phyloP scores from a whole-genome alignment of 2,113 vertebrate genomes.

The Dipodomys ordii region DNA sequence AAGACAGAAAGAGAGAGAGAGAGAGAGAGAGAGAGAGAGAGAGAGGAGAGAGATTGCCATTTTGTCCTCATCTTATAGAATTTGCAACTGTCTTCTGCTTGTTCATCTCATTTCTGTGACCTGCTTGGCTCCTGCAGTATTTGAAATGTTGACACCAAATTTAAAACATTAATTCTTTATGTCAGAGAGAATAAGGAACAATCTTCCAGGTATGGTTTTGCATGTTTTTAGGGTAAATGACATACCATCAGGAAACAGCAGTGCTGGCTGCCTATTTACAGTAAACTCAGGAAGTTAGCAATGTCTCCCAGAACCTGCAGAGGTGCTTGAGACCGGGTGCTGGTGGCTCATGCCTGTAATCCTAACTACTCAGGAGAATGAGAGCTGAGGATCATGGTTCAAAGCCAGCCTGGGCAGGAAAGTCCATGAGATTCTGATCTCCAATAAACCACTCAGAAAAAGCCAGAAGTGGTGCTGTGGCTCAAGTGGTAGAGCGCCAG shows the following conservation, averaged over 20 bases:
- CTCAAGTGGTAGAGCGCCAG: no score
- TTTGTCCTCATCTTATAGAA: no score
- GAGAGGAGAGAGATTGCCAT: neutral
- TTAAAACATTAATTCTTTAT: neutral
- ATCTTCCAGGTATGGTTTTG: neutral
- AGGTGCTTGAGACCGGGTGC: neutral
- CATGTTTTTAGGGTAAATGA: neutral
- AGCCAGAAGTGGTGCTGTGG: no score
- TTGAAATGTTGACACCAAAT: neutral
- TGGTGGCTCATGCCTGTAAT: neutral
- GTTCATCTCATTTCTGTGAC: accelerated
- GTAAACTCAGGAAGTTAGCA: neutral
- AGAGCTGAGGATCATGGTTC: no score
- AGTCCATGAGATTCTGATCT: no score
- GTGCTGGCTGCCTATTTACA: neutral
- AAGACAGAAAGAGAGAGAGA: neutral
- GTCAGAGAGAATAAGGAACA: neutral
- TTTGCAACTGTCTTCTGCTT: neutral
- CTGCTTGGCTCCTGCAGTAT: neutral
- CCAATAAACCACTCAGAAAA: no score
- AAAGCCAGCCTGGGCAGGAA: no score
- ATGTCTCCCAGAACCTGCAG: accelerated
- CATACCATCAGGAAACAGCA: neutral
- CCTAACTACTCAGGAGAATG: no score
- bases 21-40: neutral